Percentiles rank a stretch among this genome's conserved stretches.
Evolutionary conservation across 2,797 vertebrate genomes (phyloP).

Genomic region (Sylvia borin): DNA sequence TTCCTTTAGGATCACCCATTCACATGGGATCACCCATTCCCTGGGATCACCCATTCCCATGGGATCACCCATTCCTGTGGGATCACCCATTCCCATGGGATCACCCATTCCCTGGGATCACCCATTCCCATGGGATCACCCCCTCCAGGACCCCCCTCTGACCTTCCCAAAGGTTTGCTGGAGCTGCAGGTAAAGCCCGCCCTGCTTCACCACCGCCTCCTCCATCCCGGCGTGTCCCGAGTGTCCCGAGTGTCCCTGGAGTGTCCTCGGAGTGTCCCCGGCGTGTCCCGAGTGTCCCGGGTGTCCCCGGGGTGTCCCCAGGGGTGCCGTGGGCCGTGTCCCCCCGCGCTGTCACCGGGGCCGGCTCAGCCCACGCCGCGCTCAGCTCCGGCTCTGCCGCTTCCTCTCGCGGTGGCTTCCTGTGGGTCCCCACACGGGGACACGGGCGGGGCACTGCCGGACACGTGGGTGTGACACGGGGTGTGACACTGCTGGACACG

Average conservation of each 20-base stretch:
- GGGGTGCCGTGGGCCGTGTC: not conserved
- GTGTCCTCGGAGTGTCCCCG: not conserved
- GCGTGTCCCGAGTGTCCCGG: not conserved
- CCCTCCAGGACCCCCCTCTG: not conserved
- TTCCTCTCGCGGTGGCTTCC: not conserved
- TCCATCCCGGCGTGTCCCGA: not conserved
- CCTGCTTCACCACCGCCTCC: not conserved
- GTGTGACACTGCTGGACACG: too few species aligned
- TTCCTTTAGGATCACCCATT: not conserved
- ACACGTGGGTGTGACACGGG: too few species aligned
- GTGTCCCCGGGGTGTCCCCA: not conserved
- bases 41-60: too few species aligned
- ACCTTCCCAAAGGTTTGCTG: not conserved
- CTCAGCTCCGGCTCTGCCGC: not conserved
- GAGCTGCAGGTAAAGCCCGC: not conserved
- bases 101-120: not conserved
- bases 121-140: not conserved
- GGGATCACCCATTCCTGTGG: too few species aligned
- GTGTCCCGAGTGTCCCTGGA: not conserved
- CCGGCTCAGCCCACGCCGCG: not conserved
- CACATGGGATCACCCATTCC: too few species aligned
- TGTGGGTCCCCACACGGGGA: not conserved
- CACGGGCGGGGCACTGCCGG: not conserved
- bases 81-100: not conserved
- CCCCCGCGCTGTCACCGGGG: not conserved